Conservation (phyloP, 2,113 vertebrate species). For the Haemorhous mexicanus region DNA sequence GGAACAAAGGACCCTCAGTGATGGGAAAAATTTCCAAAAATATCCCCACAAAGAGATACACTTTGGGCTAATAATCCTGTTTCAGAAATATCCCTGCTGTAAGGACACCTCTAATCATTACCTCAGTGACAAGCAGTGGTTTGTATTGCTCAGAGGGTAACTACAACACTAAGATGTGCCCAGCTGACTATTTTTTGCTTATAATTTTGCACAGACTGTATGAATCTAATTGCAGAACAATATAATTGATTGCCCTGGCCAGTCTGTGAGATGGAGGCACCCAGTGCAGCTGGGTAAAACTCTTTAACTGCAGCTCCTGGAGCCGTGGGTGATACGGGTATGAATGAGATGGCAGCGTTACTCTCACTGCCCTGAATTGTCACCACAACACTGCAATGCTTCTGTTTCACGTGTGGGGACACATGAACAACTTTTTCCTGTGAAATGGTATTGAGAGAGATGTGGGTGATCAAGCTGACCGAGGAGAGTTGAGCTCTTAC, state of each 20-base stretch:
- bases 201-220: background rate
- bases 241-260: background rate
- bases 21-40: background rate
- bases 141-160: background rate
- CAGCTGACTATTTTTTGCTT: background rate
- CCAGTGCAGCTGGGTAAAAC: background rate
- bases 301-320: background rate
- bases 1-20: background rate
- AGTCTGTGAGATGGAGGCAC: background rate
- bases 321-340: background rate
- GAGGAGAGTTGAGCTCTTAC: background rate
- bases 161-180: fast-evolving
- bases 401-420: background rate
- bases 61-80: background rate
- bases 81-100: background rate
- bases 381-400: background rate
- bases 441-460: background rate
- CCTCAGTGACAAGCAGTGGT: background rate
- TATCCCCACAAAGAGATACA: background rate
- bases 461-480: background rate
- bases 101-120: fast-evolving
- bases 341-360: background rate
- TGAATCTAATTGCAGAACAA: background rate
- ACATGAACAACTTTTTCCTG: background rate
- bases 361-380: background rate